Base-by-base conservation (phyloP, 2,113 vertebrate genomes). In the Saimiri boliviensis region DNA sequence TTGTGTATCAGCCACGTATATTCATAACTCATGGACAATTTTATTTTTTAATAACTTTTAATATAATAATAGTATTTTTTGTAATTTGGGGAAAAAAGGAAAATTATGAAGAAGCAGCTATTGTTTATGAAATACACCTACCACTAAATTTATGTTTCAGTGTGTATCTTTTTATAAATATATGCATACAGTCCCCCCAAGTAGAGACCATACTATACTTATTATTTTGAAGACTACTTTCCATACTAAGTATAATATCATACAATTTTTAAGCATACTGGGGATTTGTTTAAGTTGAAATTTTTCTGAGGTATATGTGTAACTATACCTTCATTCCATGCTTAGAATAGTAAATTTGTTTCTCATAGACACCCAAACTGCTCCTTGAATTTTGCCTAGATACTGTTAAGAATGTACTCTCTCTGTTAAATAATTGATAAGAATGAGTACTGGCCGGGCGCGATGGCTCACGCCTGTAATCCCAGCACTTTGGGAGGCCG, bases 311-410 rank as follows among this genome's bases (percentile, higher is more conserved):
- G 14, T 96, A 47, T 71, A 77, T 68, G 23, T 30, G 35, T 86
- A 85, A 66, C 37, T 60, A 66, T 82, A 56, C 21, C 89, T 77
- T 47, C 37, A 92, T 66, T 80, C 45, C 32, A 81, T 92, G 63
- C 6, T 23, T 66, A 79, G 32, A 92, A 84, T 74, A 90, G 89
- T 27, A 54, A 77, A 63, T 77, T 37, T 73, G 20, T 77, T 96
- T 82, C 13, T 92, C 70, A 89, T 40, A 97, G 11, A 86, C 45
- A 68, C 37, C 9, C 17, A 88, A 35, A 35, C 40, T 90, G 11
- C 20, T 70, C n/a, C 42, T 94, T 86, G 13, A 92, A 73, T 77
- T 92, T 96, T 97, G 23, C n/a, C 76, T 58, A 79, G n/a, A 30
- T 71, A 80, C 70, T 80, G 54, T 70, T 37, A 93, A 82, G 49